Evolutionary conservation across 2,797 vertebrate genomes (phyloP), one percentile per base, ranked within the genome.

Genomic region (Phataginus tetradactyla): DNA sequence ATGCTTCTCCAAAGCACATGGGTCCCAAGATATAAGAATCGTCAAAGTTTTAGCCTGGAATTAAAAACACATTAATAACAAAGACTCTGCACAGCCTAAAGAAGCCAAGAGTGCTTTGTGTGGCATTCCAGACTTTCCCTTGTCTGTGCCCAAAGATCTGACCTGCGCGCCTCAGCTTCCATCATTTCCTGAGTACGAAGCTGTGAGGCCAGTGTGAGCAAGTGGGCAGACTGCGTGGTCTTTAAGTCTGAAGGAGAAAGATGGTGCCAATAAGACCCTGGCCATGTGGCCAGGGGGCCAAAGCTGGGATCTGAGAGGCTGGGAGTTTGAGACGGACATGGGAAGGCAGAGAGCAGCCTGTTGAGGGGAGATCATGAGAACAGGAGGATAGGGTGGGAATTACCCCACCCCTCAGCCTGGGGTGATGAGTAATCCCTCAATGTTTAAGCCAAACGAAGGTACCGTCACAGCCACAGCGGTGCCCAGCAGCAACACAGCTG

Each of bases 1-100:
- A 96, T 80, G 13, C 39, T n/a, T 90, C 32, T 74, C 49, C 68
- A 96, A 95, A 95, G 71, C 69, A 89, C 74, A 83, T 13, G 25
- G 57, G 10, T 85, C 79, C 18, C 9, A 57, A 61, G 37, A 55
- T 87, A 21, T 32, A 11, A 95, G 17, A 84, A 91, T 21, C 66
- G 45, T 79, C 75, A 55, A 85, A 90, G 42, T 27, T 39, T 5
- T 10, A 90, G 17, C 21, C 81, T 92, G 39, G 80, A 72, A 20
- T 34, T 80, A 32, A 91, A 93, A 91, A 64, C 34, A 72, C 17
- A 29, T 3, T 4, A 80, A 53, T 39, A 75, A 77, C 18, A 94
- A 49, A 86, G 68, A 68, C 5, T 79, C 39, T 20, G 1, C 0
- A 3, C 51, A 34, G 1, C 53, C 79, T 79, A 51, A 66, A 77